These are phyloP conservation scores for Yponomeuta cagnagella DNA, from an alignment of 2,888 invertebrate species.

Conservation along the genomic window DNA sequence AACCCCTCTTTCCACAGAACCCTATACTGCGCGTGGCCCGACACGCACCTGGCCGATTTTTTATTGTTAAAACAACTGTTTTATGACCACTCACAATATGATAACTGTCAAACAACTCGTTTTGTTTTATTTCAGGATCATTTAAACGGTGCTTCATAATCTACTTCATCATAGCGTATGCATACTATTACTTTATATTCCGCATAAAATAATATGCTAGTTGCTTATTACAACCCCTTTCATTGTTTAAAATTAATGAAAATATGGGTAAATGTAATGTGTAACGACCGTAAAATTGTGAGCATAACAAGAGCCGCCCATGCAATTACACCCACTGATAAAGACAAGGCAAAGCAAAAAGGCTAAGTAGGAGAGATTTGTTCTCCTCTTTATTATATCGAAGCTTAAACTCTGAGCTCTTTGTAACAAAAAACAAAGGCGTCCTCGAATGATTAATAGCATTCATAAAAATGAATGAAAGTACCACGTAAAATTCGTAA, in stretches of 20 bases:
- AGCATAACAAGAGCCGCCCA: background rate
- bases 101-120: too few relatives aligned
- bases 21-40: too few relatives aligned
- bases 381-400: background rate
- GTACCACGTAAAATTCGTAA: background rate
- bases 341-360: background rate
- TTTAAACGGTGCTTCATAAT: background rate
- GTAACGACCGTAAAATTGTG: background rate
- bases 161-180: background rate
- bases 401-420: background rate
- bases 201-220: background rate
- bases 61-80: too few relatives aligned
- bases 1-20: too few relatives aligned
- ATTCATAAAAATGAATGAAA: constrained; percentile 2
- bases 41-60: too few relatives aligned
- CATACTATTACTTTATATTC: background rate
- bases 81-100: too few relatives aligned
- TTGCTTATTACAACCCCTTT: background rate
- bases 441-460: background rate
- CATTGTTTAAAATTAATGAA: background rate
- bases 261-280: background rate
- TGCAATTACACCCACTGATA: background rate
- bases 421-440: background rate
- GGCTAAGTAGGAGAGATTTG: background rate
- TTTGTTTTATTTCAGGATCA: background rate